These are phyloP conservation scores for Mus pahari DNA, from an alignment of 2,113 vertebrate species.

Conservation along the genomic window DNA sequence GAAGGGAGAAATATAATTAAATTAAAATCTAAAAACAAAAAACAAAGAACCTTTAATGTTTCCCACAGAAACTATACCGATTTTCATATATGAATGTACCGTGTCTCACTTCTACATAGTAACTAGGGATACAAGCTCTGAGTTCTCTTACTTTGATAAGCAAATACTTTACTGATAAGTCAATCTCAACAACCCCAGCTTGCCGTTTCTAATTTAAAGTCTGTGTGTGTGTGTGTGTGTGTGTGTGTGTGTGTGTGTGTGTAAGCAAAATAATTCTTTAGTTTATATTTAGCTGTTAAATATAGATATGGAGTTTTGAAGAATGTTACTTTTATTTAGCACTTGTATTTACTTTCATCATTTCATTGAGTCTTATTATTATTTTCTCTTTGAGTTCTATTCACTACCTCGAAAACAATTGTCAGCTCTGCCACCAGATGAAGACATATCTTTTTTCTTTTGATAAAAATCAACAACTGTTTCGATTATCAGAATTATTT, in stretches of 20 bases:
- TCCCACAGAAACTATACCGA: background rate
- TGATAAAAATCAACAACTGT: background rate
- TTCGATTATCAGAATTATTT: background rate
- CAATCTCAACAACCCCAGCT: background rate
- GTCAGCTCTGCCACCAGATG: background rate
- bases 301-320: background rate
- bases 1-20: background rate
- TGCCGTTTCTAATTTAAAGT: background rate
- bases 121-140: background rate
- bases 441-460: background rate
- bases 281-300: slow-evolving; percentile 44
- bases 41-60: background rate
- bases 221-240: background rate
- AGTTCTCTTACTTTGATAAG: background rate
- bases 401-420: background rate
- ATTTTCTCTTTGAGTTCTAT: background rate
- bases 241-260: background rate
- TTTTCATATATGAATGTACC: background rate
- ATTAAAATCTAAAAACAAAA: background rate
- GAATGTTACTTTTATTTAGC: background rate
- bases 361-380: background rate
- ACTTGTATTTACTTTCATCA: background rate
- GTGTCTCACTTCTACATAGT: background rate
- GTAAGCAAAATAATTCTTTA: background rate
- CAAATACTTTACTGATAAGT: background rate